Conservation (phyloP, 2,888 invertebrate genomes). For the Conomelus anceps region DNA sequence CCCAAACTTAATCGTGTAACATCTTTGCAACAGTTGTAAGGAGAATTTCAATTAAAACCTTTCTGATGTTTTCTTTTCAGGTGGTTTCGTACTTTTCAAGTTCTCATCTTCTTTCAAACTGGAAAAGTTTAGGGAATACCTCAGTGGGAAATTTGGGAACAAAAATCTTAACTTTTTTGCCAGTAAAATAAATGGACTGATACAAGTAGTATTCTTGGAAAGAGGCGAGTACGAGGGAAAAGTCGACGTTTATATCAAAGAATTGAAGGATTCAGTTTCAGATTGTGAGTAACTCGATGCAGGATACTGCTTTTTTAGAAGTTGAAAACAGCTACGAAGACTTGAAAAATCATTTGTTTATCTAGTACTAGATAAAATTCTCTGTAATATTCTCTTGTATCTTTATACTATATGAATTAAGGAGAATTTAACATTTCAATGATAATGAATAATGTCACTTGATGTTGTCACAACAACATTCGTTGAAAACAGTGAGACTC, state of each 20-base stretch:
- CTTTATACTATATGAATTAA: no score
- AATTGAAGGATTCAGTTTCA: background rate
- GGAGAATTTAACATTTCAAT: no score
- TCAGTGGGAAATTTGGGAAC: background rate
- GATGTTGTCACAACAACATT: no score
- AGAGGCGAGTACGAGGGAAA: slow-evolving; percentile 23
- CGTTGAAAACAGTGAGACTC: no score
- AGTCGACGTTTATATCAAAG: background rate
- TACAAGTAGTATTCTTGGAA: slow-evolving; percentile 29
- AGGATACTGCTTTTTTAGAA: no score
- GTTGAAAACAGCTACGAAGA: no score
- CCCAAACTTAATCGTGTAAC: background rate
- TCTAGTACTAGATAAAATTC: no score
- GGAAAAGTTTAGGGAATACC: background rate
- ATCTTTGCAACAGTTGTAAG: background rate
- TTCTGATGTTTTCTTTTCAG: slow-evolving; percentile 18
- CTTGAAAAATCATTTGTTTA: background rate
- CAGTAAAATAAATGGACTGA: slow-evolving; percentile 22
- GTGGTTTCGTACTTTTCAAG: slow-evolving; percentile 25
- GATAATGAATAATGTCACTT: no score
- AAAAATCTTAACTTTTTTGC: slow-evolving; percentile 22
- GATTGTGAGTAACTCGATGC: slow-evolving; percentile 1
- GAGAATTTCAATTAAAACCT: background rate
- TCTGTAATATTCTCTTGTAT: no score
- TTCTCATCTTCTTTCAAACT: background rate